Base-by-base conservation (phyloP, 2,113 vertebrate species). In the Phalacrocorax pelagicus region DNA sequence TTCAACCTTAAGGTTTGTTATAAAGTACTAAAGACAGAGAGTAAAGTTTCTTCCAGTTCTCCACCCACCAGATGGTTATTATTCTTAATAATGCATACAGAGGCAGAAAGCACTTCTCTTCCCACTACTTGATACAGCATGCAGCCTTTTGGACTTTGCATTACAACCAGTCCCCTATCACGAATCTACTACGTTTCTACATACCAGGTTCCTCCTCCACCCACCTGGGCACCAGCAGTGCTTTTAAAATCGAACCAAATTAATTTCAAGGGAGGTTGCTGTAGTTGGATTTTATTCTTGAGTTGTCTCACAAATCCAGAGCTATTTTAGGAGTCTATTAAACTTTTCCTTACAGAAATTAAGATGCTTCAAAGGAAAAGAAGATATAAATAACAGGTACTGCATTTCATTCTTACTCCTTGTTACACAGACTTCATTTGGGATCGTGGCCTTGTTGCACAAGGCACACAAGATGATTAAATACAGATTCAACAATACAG, bases 1-100 rank as follows among this genome's bases (percentile, higher is more conserved):
- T 94, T 92, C 86, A 89, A 44, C 40, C 71, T 90, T 47, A 83
- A 75, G 73, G 77, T 92, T 36, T 91, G 29, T 62, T 87, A 85
- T 66, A 77, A 72, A 55, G 32, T 44, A 95, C 38, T 86, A 73
- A 93, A 92, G n/a, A 29, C 81, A 96, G 40, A 51, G 11, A 91
- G 75, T 82, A 90, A 82, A 94, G 55, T 55, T 90, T 86, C 52
- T 80, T 81, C 71, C 71, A 81, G 47, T 90, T 89, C 87, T 93
- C 81, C 72, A 89, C 69, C 51, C 27, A 91, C 47, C 59, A 92
- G 54, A 67, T 58, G 12, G 84, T 87, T 97, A 88, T 87, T 90
- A 88, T 54, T 92, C 79, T 90, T 90, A 93, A 90, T 79, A 96
- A 91, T 40, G n/a, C 32, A 77, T 46, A 55, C 3, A 58, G 32